Base-by-base conservation (phyloP, 2,888 invertebrate genomes). In the Bibio marci region DNA sequence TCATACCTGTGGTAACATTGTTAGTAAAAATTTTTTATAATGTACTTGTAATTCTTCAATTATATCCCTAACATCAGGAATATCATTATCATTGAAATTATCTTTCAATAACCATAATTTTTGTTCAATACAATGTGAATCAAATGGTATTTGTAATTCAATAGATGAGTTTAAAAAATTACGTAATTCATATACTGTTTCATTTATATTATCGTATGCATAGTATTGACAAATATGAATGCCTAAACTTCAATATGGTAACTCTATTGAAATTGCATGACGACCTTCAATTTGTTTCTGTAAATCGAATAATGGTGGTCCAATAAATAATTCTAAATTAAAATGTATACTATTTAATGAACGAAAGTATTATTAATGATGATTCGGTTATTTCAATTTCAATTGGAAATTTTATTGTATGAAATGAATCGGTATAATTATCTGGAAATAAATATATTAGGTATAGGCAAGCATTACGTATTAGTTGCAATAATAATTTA, bases 351-450 rank as follows among this genome's bases (percentile, higher is more conserved):
- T 33, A 35, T 22, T 25, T 17, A 30, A 25, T 35, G 33, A 28
- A 14, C 35, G 35, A 27, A 40, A 30, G n/a, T 35, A 40, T 30
- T 30, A 35, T 40, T 27, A 33, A 18, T 25, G 35, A 35, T 30
- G 39, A 40, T 35, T 40, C 30, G 14, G 35, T 30, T 25, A 40
- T 31, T 40, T 40, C 34, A 11, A 40, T 19, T 35, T 40, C 39
- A 13, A 33, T 30, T 35, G 39, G 39, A 34, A 39, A 33, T 27
- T 34, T 17, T 32, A 39, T 19, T 33, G 28, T 33, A 34, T 39
- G 39, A 28, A 22, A 22, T 22, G 22, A 6, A 22, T 22, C 22
- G 5, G 22, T 22, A 6, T 6, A 22, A 22, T 22, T 22, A 22
- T 22, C 22, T 22, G 4, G 8, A 22, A 22, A 22, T 22, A 22